Evolutionary conservation across 2,113 vertebrate genomes (phyloP), one percentile per base, ranked within the genome.

Genomic region (Thunnus thynnus): DNA sequence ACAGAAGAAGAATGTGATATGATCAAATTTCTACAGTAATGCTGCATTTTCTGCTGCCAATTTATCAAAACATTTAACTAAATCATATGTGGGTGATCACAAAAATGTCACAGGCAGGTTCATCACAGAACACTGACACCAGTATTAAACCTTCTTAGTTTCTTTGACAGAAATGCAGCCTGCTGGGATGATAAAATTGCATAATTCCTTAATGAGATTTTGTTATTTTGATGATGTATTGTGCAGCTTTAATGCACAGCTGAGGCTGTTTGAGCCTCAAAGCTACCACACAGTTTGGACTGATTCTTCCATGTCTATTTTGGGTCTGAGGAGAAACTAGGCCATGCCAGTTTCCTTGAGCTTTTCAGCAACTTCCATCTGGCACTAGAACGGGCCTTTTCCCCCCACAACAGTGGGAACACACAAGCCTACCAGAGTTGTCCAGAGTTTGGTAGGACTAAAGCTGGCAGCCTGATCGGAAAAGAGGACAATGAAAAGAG

Each of bases 281-380:
- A 83, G 83, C 86, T 46, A 75, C 66, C 86, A 56, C 88, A 86
- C 79, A 54, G 68, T 88, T 89, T 91, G 91, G 89, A 87, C 84
- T 73, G 78, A 88, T 87, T 91, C 84, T 84, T 76, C 78, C 22
- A 81, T 72, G 85, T 88, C 90, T 94, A 94, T 93, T 94, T 92
- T 82, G 78, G 86, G 82, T 72, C 87, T 32, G 77, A 78, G 74
- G 63, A 85, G 87, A 91, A 94, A 90, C 80, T 92, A 94, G 93
- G 93, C 89, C 92, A 93, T 82, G 88, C 80, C 80, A 91, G 86
- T 83, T 94, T 91, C 86, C 87, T 92, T 92, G 89, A 92, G 89
- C 84, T 91, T 88, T 86, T 88, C 82, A 78, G 58, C 78, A 82
- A 91, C 91, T 87, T 88, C 89, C 86, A 92, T 87, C 87, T 90